Evolutionary conservation across 2,888 invertebrate genomes (phyloP), one percentile per base, ranked within the genome.

Genomic region (Apotomis capreana): DNA sequence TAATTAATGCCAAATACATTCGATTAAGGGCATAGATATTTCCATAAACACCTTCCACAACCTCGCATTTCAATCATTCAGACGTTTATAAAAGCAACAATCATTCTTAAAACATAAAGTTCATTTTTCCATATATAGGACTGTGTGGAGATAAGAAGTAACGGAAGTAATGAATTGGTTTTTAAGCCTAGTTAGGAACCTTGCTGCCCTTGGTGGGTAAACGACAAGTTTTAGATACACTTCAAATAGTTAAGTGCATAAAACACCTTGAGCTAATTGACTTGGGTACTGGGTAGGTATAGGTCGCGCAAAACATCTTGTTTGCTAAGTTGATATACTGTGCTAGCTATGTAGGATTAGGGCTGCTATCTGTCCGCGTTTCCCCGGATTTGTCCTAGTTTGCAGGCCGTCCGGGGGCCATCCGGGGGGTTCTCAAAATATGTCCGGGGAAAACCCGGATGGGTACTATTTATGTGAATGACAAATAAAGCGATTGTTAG

Each of bases 181-280:
- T 72, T 72, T 72, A 61, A 68, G 44, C 68, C 68, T 72, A 72
- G 62, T n/a, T 72, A 54, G 70, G 67, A 59, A 60, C 57, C 76
- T 61, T 49, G 80, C 74, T 77, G 77, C 78, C 80, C 80, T 80
- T 80, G 26, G 80, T 62, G 70, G 40, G 64, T 64, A 69, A 61
- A 62, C 74, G 77, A 78, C 79, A 69, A 74, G 76, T 77, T 76
- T 74, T 75, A 77, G 73, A 37, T 73, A 73, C 58, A 71, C 73
- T 76, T 75, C 13, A 70, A 70, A 70, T 59, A 59, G 9, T 57
- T 57, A n/a, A 54, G 70, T 65, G 57, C 36, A 64, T 65, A 44
- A 54, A 54, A 54, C 54, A 70, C 70, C 70, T 71, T 71, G 70
- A 71, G 61, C 70, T 65, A 60, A 65, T 70, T 70, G 61, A 67